These are phyloP conservation scores for Pollenia amentaria DNA, from an alignment of 2,888 invertebrate species.

Conservation along the genomic window DNA sequence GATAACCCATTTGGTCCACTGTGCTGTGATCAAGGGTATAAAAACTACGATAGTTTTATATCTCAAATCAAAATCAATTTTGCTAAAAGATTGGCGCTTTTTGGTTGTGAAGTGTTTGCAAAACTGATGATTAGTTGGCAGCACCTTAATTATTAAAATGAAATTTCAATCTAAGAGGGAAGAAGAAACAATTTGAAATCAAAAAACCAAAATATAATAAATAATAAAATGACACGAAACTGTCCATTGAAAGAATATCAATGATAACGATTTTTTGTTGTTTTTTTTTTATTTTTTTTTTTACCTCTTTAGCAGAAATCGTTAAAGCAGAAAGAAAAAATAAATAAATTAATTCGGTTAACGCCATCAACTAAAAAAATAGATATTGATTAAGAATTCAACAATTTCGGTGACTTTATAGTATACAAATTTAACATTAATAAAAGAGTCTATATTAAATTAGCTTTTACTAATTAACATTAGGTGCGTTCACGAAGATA, in stretches of 20 bases:
- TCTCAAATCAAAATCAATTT: no score
- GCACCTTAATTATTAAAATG: conserved; percentile 68
- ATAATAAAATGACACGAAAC: conserved; percentile 68
- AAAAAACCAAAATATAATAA: conserved; percentile 28
- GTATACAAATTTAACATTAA: not conserved
- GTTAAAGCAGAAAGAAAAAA: not conserved
- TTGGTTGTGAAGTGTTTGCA: no score
- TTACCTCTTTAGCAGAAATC: not conserved
- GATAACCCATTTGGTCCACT: no score
- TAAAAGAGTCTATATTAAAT: not conserved
- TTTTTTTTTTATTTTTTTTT: not conserved
- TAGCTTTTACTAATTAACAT: not conserved
- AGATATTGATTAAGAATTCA: not conserved
- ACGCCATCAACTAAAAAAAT: conserved; percentile 28
- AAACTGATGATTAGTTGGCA: no score
- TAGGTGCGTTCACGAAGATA: not conserved
- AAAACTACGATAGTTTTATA: no score
- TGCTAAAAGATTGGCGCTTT: no score
- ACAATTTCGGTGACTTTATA: no score
- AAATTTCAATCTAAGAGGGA: conserved; percentile 20
- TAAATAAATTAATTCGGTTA: conserved; percentile 46
- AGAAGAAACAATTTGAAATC: conserved; percentile 58
- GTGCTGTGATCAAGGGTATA: no score
- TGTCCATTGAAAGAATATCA: conserved; percentile 49
- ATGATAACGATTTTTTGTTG: conserved; percentile 32